Base-by-base conservation (phyloP, 2,797 vertebrate genomes). In the Sebastes iracundus region DNA sequence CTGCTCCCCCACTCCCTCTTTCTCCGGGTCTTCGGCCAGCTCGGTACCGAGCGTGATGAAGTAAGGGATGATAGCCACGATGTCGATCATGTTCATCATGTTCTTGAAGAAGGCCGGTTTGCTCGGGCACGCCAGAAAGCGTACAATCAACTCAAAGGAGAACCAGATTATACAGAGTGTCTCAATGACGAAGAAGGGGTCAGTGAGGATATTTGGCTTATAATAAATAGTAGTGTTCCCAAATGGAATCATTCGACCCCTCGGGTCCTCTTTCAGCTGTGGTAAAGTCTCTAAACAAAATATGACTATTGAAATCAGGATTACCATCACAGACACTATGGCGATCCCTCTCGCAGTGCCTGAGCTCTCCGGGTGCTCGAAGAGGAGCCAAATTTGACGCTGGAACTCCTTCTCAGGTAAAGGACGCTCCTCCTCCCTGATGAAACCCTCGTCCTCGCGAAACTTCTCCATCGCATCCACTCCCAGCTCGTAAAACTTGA, bases 71-170 rank as follows among this genome's bases (percentile, higher is more conserved):
- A 99, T 99, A 88, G 98, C 98, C 93, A 99, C 98, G 59, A 99
- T 98, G 94, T 99, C 98, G 69, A 99, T 99, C 90, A 96, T 99
- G 94, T 99, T 99, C 98, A 99, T 99, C 91, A 99, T 99, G 94
- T 99, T 99, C 90, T 98, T 98, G 96, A 99, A 99, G 94, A 99
- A 99, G 86, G 98, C 98, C 5, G 98, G 95, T 94, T 99, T 99
- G 95, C 98, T 99, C 62, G 98, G 98, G 81, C 98, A 99, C 78
- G 98, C 97, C 61, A 99, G 95, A 92, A 99, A 99, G 86, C 98
- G 97, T 71, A 99, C 98, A 88, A 99, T 96, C 94, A 99, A 94
- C 91, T 99, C 98, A 79, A 99, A 99, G 67, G 98, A 99, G 96
- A 99, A 99, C 98, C 98, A 99, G 93, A 99, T 98, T 81, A 99